A percentile compares a stretch with the other conserved stretches of the same genome.
phyloP scores from a whole-genome alignment of 2,113 vertebrate species.

The Limanda limanda region DNA sequence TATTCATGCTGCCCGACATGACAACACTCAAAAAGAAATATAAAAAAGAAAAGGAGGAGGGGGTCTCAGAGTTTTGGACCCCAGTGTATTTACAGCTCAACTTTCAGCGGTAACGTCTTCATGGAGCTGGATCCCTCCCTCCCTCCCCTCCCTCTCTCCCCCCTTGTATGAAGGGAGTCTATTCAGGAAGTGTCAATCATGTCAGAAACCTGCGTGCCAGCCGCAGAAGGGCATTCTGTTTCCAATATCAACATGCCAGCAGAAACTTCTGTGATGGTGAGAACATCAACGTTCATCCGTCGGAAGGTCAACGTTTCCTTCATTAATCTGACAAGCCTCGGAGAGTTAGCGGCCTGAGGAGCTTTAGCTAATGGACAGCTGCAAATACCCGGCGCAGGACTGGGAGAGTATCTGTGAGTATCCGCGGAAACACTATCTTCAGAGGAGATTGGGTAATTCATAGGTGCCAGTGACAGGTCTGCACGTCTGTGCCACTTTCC shows the following conservation, averaged over 20 bases:
- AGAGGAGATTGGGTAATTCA: conserved; percentile 80
- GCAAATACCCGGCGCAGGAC: conserved; percentile 68
- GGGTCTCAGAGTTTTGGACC: too few relatives aligned
- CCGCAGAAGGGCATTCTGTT: conserved; percentile 51
- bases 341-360: conserved; percentile 68
- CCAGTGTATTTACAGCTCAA: neutral
- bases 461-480: conserved; percentile 82
- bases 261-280: conserved; percentile 70
- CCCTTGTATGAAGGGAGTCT: conserved; percentile 25
- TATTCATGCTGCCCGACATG: conserved; percentile 46
- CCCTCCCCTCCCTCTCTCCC: conserved; percentile 32
- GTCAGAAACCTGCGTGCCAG: conserved; percentile 34
- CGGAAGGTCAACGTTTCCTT: conserved; percentile 79
- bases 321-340: conserved; percentile 74
- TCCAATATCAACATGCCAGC: conserved; percentile 53
- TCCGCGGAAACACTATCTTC: conserved; percentile 79
- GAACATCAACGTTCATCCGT: conserved; percentile 73
- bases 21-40: conserved; percentile 31
- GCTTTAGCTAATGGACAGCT: conserved; percentile 76
- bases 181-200: conserved; percentile 60
- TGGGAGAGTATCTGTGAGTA: too few relatives aligned
- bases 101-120: conserved; percentile 46
- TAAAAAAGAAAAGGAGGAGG: too few relatives aligned
- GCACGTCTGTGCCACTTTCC: conserved; percentile 78
- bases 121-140: conserved; percentile 23